A percentile compares a stretch with the other conserved stretches of the same genome.
Evolutionary conservation across 1,140 invertebrate species (phyloP).

Genomic region (Neuroterus valhalla): DNA sequence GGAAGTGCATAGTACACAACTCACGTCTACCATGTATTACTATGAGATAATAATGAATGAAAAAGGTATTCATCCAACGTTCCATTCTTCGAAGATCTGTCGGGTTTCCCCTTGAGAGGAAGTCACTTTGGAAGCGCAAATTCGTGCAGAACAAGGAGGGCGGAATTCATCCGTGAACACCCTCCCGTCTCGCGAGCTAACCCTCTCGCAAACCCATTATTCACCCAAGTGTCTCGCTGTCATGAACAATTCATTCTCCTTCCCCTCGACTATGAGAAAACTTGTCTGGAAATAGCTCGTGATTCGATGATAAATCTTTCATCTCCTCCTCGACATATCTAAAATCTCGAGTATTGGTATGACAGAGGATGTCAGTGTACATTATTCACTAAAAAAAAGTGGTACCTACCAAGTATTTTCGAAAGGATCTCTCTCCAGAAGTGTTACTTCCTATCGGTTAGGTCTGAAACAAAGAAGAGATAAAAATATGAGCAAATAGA

Average conservation of each 20-base stretch:
- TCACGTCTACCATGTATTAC: too few species aligned
- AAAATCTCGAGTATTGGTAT: not conserved
- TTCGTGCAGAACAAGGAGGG: slow-evolving; percentile 35
- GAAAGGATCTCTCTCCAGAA: too few species aligned
- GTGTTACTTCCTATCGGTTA: too few species aligned
- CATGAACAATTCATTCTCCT: slow-evolving; percentile 57
- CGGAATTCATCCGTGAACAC: slow-evolving; percentile 34
- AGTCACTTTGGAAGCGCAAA: slow-evolving; percentile 13
- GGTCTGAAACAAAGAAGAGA: too few species aligned
- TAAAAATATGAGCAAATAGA: too few species aligned
- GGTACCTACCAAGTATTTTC: too few species aligned
- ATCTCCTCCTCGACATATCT: not conserved
- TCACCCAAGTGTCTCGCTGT: slow-evolving; percentile 53
- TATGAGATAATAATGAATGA: not conserved
- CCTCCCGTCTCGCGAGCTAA: slow-evolving; percentile 38
- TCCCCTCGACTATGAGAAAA: not conserved
- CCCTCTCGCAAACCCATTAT: slow-evolving; percentile 51
- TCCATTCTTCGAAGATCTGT: not conserved
- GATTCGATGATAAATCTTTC: slow-evolving; percentile 8
- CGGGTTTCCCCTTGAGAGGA: not conserved
- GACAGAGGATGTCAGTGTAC: not conserved
- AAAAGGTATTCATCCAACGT: not conserved
- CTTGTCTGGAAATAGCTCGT: too few species aligned
- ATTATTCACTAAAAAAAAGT: not conserved
- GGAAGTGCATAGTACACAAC: not conserved